A percentile compares a stretch with the other conserved stretches of the same genome.
phyloP scores from a whole-genome alignment of 2,888 invertebrate species.

The Drosophila borealis region DNA sequence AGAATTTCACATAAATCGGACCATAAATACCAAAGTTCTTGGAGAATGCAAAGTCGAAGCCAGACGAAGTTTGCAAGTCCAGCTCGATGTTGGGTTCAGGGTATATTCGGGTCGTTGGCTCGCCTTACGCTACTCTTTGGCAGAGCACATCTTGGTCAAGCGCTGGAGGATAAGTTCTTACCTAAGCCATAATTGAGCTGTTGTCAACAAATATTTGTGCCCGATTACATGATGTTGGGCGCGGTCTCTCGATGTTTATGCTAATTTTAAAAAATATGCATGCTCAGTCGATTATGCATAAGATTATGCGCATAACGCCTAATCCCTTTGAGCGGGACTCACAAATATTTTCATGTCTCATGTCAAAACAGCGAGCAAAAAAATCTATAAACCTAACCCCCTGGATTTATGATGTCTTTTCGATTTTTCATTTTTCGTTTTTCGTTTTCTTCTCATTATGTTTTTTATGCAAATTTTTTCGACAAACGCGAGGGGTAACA shows the following conservation, averaged over 20 bases:
- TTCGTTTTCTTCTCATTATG: conserved; percentile 26
- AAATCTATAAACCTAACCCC: conserved; percentile 13
- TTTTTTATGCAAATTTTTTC: conserved; percentile 71
- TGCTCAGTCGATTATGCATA: neutral
- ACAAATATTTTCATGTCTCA: conserved; percentile 75
- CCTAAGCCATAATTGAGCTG: conserved; percentile 46
- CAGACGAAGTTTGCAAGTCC: too few species aligned
- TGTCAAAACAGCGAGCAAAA: conserved; percentile 61
- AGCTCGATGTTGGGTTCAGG: too few species aligned
- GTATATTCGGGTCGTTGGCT: too few species aligned
- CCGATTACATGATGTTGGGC: neutral
- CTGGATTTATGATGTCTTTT: conserved; percentile 17
- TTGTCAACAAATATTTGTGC: conserved; percentile 65
- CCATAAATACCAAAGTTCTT: too few species aligned
- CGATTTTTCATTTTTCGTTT: conserved; percentile 52
- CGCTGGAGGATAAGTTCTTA: conserved; percentile 9
- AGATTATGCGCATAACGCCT: conserved; percentile 42
- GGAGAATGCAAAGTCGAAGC: too few species aligned
- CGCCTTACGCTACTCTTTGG: too few species aligned
- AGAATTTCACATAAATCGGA: too few species aligned
- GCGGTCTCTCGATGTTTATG: conserved; percentile 46
- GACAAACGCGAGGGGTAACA: conserved; percentile 50
- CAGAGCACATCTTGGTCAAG: conserved; percentile 37
- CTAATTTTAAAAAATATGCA: conserved; percentile 43
- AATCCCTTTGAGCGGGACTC: conserved; percentile 61